These are phyloP conservation scores for Sphaerophoria taeniata DNA, from an alignment of 2,888 invertebrate genomes.

Conservation along the genomic window DNA sequence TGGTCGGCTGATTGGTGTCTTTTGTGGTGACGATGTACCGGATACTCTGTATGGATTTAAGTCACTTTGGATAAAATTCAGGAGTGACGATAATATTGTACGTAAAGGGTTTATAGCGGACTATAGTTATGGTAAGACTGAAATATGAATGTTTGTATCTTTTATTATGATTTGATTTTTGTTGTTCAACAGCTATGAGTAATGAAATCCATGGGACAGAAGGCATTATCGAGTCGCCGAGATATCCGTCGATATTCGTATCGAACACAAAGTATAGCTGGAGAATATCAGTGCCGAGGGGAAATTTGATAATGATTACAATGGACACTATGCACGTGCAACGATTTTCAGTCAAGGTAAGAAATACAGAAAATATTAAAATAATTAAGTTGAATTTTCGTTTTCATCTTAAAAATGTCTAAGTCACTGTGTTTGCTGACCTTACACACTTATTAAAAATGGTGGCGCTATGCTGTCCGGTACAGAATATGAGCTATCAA, in stretches of 20 bases:
- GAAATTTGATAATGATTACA: slow-evolving; percentile 77
- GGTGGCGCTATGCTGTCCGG: too few relatives aligned
- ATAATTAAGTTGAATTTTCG: too few relatives aligned
- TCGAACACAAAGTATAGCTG: slow-evolving; percentile 85
- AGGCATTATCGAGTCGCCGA: slow-evolving; percentile 91
- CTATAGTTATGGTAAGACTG: slow-evolving; percentile 87
- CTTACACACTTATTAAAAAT: too few relatives aligned
- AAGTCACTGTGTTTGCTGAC: too few relatives aligned
- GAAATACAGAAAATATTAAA: background rate
- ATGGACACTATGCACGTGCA: slow-evolving; percentile 76
- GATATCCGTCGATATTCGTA: slow-evolving; percentile 85
- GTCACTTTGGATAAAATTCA: slow-evolving; percentile 90
- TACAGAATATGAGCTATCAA: too few relatives aligned
- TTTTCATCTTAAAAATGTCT: too few relatives aligned
- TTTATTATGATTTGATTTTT: too few relatives aligned
- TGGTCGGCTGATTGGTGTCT: slow-evolving; percentile 88
- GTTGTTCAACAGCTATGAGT: slow-evolving; percentile 85
- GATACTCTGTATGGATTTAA: slow-evolving; percentile 85
- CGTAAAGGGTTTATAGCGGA: slow-evolving; percentile 90
- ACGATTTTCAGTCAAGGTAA: slow-evolving; percentile 76
- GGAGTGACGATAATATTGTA: slow-evolving; percentile 85
- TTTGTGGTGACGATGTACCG: slow-evolving; percentile 88
- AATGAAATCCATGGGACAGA: slow-evolving; percentile 87
- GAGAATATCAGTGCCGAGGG: slow-evolving; percentile 86
- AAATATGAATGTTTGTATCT: too few relatives aligned